Evolutionary conservation across 1,140 invertebrate species (phyloP).

Genomic region (Frieseomelitta varia): DNA sequence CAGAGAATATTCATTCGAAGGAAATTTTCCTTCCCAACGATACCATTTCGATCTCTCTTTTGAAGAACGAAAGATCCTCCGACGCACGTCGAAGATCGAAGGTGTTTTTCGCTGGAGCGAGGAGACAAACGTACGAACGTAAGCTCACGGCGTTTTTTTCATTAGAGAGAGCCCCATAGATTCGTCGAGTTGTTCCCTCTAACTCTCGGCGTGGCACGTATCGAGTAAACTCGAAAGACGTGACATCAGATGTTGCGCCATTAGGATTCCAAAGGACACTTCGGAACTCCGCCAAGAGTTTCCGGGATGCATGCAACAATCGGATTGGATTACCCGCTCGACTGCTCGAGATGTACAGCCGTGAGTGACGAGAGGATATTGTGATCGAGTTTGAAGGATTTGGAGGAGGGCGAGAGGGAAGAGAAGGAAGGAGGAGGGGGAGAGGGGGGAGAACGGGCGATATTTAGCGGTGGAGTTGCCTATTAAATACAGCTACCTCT

Average conservation of each 20-base stretch:
- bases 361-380: slow-evolving; percentile 60
- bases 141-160: no score
- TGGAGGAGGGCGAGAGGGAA: not conserved
- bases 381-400: slow-evolving; percentile 66
- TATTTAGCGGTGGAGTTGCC: slow-evolving; percentile 51
- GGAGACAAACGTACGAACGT: not conserved
- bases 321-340: slow-evolving; percentile 61
- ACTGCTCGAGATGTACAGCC: slow-evolving; percentile 50
- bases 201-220: slow-evolving; percentile 11
- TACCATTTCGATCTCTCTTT: no score
- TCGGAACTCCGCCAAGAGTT: slow-evolving; percentile 67
- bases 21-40: no score
- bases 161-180: not conserved
- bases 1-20: no score
- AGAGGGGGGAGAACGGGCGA: slow-evolving; percentile 22
- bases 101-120: no score
- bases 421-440: not conserved
- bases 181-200: not conserved
- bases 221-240: slow-evolving; percentile 60
- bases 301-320: slow-evolving; percentile 62
- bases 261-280: slow-evolving; percentile 53
- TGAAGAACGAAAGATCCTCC: no score
- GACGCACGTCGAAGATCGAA: no score
- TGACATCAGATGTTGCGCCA: slow-evolving; percentile 55
- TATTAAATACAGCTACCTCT: slow-evolving; percentile 35